Conservation (phyloP, 2,888 invertebrate species). For the Pseudococcus viburni region DNA sequence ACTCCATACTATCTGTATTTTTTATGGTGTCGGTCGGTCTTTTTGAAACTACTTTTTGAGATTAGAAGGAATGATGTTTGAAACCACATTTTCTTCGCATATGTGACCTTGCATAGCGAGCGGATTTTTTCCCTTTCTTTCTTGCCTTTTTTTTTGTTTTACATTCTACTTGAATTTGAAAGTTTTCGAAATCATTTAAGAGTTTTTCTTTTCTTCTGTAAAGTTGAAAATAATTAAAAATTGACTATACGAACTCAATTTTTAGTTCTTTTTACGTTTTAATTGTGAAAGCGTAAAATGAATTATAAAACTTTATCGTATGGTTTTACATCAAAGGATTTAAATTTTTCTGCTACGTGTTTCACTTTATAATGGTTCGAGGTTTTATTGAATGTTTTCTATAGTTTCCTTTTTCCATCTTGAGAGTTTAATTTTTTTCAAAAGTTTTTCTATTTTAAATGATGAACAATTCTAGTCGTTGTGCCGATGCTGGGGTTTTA, state of each 20-base stretch:
- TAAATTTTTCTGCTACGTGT: conserved; percentile 34
- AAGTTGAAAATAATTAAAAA: conserved; percentile 43
- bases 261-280: conserved; percentile 40
- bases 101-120: conserved; percentile 38
- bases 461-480: conserved; percentile 16
- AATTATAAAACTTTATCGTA: conserved; percentile 36
- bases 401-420: conserved; percentile 8
- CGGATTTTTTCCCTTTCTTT: conserved; percentile 17
- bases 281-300: conserved; percentile 29
- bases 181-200: conserved; percentile 43
- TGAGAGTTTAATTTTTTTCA: conserved; percentile 43
- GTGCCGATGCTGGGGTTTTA: neutral
- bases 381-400: conserved; percentile 44
- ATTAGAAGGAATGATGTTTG: conserved; percentile 47
- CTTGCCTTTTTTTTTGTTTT: neutral
- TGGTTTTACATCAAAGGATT: conserved; percentile 44
- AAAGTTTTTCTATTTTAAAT: conserved; percentile 38
- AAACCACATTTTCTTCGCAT: conserved; percentile 48
- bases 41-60: conserved; percentile 55
- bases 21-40: conserved; percentile 51
- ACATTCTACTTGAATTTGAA: conserved; percentile 44
- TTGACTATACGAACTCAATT: conserved; percentile 29
- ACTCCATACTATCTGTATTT: conserved; percentile 27
- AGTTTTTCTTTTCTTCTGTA: neutral
- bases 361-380: conserved; percentile 49